These are phyloP conservation scores for Apocrypta bakeri DNA, from an alignment of 1,140 invertebrate species.

Conservation along the genomic window DNA sequence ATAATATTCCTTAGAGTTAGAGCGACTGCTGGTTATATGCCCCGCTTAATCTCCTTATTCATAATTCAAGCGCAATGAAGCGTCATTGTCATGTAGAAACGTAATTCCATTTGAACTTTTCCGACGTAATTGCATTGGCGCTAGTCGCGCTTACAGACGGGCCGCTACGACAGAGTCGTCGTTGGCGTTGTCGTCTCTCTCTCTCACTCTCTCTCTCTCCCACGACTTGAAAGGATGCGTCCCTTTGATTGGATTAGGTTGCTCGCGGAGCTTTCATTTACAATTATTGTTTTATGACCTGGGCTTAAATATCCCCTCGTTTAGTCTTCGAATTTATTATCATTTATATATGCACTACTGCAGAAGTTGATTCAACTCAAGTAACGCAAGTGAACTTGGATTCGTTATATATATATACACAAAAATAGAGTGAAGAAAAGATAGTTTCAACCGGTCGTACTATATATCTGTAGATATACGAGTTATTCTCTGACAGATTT, in stretches of 20 bases:
- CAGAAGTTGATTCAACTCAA: too few species aligned
- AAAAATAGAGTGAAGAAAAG: too few species aligned
- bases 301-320: neutral
- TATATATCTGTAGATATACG: too few species aligned
- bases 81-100: constrained; percentile 27
- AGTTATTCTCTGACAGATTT: too few species aligned
- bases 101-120: constrained; percentile 31
- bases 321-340: neutral
- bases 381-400: too few species aligned
- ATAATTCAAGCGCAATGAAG: constrained; percentile 10
- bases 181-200: too few species aligned
- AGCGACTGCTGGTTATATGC: too few species aligned
- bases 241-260: constrained; percentile 23
- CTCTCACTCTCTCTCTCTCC: neutral
- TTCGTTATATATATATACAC: too few species aligned
- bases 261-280: constrained; percentile 2
- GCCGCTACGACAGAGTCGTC: neutral
- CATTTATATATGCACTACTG: neutral
- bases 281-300: constrained; percentile 5
- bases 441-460: too few species aligned
- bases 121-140: constrained; percentile 14
- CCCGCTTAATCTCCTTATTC: constrained; percentile 27
- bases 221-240: constrained; percentile 10
- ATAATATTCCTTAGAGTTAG: too few species aligned
- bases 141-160: neutral